Evolutionary conservation across 2,797 vertebrate genomes (phyloP), one percentile per base, ranked within the genome.

Genomic region (Brachyrhaphis roseni): DNA sequence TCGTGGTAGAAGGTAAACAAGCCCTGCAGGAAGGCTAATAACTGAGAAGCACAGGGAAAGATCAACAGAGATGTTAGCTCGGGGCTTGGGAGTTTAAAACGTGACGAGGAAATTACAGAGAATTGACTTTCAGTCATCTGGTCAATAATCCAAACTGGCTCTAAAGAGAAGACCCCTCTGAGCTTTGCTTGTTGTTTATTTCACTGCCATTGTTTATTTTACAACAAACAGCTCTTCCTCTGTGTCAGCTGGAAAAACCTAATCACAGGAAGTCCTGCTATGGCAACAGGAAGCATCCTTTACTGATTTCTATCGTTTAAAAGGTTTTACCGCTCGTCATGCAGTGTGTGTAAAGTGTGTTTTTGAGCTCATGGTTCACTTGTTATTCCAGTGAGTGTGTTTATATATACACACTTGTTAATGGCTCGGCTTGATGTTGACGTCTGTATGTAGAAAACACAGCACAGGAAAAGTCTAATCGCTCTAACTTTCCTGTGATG

Each of bases 1-100:
- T 99, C 98, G 0, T 99, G 98, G 95, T 99, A 99, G 95, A 99
- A 99, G 0, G 98, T 99, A 92, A 99, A 99, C 91, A 99, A 91
- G 8, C 98, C 98, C 93, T 99, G 98, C 86, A 99, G 97, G 92
- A 99, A 99, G 16, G 98, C 98, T 94, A 99, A 91, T 79, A 99
- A 95, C 98, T 99, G 95, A 70, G 86, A 83, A 90, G 84, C 90
- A 94, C 91, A 89, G 86, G 77, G 55, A 83, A 46, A 82, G 62
- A 79, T 51, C 5, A 3, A 0, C 41, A 83, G 78, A 59, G 81
- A 78, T 59, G n/a, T 89, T 51, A 85, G 72, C 74, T 55, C 11
- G 6, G 47, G 72, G 31, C 16, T 59, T 75, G 31, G 47, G 51
- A 75, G 78, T 66, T 70, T 13, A 43, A 72, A 88, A 66, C 8